A percentile compares a stretch with the other conserved stretches of the same genome.
Evolutionary conservation across 2,888 invertebrate species (phyloP).

Genomic region (Syrphus vitripennis): DNA sequence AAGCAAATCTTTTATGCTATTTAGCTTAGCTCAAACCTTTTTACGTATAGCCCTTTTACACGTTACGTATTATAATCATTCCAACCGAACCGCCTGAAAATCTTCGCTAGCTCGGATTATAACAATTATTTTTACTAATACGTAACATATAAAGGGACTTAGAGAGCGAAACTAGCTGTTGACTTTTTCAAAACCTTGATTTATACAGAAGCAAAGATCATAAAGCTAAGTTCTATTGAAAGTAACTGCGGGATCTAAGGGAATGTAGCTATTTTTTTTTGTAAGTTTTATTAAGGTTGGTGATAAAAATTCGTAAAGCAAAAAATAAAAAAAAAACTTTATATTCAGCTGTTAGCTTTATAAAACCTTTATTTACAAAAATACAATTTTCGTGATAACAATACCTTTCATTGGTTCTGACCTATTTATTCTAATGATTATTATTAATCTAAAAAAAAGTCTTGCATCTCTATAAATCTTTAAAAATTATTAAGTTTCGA

Average conservation of each 20-base stretch:
- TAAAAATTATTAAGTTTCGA: no score
- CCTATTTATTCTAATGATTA: no score
- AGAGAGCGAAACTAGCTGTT: neutral
- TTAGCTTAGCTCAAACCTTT: conserved; percentile 50
- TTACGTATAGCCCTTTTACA: neutral
- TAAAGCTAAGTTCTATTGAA: conserved; percentile 32
- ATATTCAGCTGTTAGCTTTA: neutral
- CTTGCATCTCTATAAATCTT: no score
- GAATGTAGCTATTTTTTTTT: conserved; percentile 1
- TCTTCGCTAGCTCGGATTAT: neutral
- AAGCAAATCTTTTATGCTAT: neutral
- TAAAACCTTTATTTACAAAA: neutral
- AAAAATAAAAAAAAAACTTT: conserved; percentile 9
- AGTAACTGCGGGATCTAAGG: neutral
- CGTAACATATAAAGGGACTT: neutral
- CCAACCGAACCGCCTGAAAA: neutral
- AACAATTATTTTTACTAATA: neutral
- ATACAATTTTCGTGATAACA: neutral
- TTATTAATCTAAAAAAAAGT: no score
- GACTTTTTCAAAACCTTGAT: conserved; percentile 6
- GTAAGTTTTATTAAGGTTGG: neutral
- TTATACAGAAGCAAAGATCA: conserved; percentile 35
- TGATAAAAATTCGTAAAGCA: neutral
- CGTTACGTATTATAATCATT: neutral
- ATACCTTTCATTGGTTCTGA: no score